A percentile compares a stretch with the other conserved stretches of the same genome.
Conservation (phyloP, 2,113 vertebrate genomes). For the Menidia beryllina region DNA sequence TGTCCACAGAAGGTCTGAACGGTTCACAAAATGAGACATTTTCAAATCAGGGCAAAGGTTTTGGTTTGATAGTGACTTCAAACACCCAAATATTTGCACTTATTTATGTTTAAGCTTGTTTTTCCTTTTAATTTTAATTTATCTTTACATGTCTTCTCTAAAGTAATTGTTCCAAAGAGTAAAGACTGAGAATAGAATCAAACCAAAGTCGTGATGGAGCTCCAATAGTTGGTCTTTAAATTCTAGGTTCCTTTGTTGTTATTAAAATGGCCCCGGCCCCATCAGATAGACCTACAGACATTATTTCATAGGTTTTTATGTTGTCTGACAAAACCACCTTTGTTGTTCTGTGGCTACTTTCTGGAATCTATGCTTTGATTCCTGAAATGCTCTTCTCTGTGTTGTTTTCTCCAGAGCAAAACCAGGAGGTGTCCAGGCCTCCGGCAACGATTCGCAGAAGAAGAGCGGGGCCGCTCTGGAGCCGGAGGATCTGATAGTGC, state of each 20-base stretch:
- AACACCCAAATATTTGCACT: too few relatives aligned
- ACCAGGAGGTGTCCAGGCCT: slow-evolving; percentile 64
- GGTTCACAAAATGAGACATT: background rate
- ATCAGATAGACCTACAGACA: too few relatives aligned
- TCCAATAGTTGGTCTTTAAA: background rate
- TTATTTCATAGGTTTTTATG: too few relatives aligned
- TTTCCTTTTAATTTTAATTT: too few relatives aligned
- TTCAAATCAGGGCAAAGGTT: background rate
- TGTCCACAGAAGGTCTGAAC: too few relatives aligned
- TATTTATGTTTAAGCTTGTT: too few relatives aligned
- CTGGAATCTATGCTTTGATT: background rate
- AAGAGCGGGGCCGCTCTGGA: slow-evolving; percentile 73
- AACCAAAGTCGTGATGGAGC: background rate
- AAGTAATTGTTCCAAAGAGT: too few relatives aligned
- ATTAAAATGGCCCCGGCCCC: too few relatives aligned
- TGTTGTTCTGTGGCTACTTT: background rate
- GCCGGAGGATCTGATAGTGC: slow-evolving; percentile 87
- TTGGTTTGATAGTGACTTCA: background rate
- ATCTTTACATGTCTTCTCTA: too few relatives aligned
- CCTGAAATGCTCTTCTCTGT: background rate
- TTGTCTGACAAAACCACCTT: too few relatives aligned
- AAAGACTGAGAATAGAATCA: too few relatives aligned
- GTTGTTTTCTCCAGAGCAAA: slow-evolving; percentile 71
- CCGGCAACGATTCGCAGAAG: slow-evolving; percentile 65
- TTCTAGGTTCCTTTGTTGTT: too few relatives aligned